Conservation (phyloP, 2,797 vertebrate genomes). For the Scarus forsteni region DNA sequence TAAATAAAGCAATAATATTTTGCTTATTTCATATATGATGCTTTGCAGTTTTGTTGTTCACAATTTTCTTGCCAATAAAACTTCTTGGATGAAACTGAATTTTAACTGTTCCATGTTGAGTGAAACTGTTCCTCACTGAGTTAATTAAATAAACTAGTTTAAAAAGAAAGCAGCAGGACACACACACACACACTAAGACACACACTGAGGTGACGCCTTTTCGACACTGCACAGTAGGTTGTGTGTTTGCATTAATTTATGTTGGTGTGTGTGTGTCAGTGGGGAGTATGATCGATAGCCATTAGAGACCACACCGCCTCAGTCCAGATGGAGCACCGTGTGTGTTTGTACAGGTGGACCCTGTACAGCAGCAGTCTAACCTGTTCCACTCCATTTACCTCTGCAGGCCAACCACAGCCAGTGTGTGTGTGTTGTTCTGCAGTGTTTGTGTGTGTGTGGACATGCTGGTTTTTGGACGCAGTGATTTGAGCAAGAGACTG, state of each 20-base stretch:
- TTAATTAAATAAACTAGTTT: slow-evolving; percentile 83
- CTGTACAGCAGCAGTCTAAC: slow-evolving; percentile 85
- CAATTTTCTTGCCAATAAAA: too few species aligned
- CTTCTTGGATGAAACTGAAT: slow-evolving; percentile 19
- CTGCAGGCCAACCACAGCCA: slow-evolving; percentile 61
- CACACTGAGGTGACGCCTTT: slow-evolving; percentile 55
- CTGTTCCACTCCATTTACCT: slow-evolving; percentile 91
- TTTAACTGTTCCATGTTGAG: slow-evolving; percentile 82
- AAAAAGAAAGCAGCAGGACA: slow-evolving; percentile 58
- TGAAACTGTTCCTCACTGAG: slow-evolving; percentile 82
- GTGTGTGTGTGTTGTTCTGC: slow-evolving; percentile 22
- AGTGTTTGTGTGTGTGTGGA: slow-evolving; percentile 17
- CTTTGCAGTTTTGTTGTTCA: too few species aligned
- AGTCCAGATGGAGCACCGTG: slow-evolving; percentile 76
- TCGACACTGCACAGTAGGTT: slow-evolving; percentile 2
- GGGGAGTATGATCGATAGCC: slow-evolving; percentile 85
- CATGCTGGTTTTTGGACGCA: slow-evolving; percentile 17
- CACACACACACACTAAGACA: slow-evolving; percentile 39
- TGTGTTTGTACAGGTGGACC: slow-evolving; percentile 90
- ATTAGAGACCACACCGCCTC: slow-evolving; percentile 82
- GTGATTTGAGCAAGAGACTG: slow-evolving; percentile 33
- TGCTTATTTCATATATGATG: too few species aligned
- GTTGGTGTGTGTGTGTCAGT: slow-evolving; percentile 68
- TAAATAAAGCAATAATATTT: too few species aligned
- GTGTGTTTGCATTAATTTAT: slow-evolving; percentile 36